A percentile compares a stretch with the other conserved stretches of the same genome.
phyloP scores from a whole-genome alignment of 2,888 invertebrate species.

The Villa cingulata region DNA sequence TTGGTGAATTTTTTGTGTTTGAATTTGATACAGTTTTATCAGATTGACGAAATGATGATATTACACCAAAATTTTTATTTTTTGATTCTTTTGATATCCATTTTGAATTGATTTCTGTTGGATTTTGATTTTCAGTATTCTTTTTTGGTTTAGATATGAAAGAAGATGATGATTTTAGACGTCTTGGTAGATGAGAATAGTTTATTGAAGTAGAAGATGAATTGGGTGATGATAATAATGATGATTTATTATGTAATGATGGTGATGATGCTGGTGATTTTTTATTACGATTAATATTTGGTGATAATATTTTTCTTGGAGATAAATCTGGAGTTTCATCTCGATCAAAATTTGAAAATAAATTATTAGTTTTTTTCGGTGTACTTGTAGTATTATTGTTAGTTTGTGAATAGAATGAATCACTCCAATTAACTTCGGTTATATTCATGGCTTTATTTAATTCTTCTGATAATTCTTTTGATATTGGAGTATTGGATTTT shows the following conservation, averaged over 20 bases:
- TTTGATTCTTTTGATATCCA: slow-evolving; percentile 1
- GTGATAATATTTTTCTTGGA: not conserved
- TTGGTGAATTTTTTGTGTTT: slow-evolving; percentile 2
- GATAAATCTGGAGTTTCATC: not conserved
- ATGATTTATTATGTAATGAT: not conserved
- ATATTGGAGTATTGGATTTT: not conserved
- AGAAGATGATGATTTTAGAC: not conserved
- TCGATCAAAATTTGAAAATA: not conserved
- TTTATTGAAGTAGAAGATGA: not conserved
- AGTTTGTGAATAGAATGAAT: slow-evolving; percentile 14
- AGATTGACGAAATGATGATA: not conserved
- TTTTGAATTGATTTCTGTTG: not conserved
- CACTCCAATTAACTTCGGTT: slow-evolving; percentile 16
- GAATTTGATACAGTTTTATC: not conserved
- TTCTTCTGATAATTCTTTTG: slow-evolving; percentile 17
- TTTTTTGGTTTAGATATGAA: not conserved
- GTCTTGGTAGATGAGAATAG: slow-evolving; percentile 1
- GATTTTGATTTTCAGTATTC: not conserved
- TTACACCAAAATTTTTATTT: not conserved
- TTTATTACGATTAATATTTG: not conserved
- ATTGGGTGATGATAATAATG: slow-evolving; percentile 1
- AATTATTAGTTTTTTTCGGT: not conserved
- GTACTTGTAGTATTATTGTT: slow-evolving; percentile 7
- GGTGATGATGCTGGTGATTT: not conserved
- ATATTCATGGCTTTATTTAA: slow-evolving; percentile 26